Percentiles rank a stretch among this genome's conserved stretches.
phyloP scores from a whole-genome alignment of 2,113 vertebrate genomes.

The Eulacestoma nigropectus region DNA sequence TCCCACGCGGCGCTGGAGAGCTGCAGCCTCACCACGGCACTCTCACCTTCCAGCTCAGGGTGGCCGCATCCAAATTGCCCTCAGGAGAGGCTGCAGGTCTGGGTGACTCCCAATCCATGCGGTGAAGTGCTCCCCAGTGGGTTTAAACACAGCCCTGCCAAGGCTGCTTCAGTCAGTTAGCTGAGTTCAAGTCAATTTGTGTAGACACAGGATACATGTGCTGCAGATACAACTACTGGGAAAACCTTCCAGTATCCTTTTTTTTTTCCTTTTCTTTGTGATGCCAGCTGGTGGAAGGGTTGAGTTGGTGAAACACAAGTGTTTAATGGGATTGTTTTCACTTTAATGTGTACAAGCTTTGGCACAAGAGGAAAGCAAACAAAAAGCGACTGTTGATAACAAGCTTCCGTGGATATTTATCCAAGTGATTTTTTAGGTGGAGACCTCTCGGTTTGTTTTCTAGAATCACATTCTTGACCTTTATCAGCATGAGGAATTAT shows the following conservation, averaged over 20 bases:
- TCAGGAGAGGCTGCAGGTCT: neutral
- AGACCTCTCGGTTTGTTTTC: neutral
- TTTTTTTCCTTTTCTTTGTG: neutral
- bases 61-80: neutral
- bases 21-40: fast-evolving
- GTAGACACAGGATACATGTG: fast-evolving
- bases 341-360: neutral
- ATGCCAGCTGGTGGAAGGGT: neutral
- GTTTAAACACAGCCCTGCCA: neutral
- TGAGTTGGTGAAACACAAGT: neutral
- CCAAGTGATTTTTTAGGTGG: neutral
- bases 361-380: neutral
- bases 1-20: fast-evolving
- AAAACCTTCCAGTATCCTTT: neutral
- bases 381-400: neutral
- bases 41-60: neutral
- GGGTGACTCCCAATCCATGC: fast-evolving
- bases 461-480: neutral
- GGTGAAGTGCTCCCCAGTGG: neutral
- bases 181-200: fast-evolving
- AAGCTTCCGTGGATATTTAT: neutral
- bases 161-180: neutral
- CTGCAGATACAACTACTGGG: neutral
- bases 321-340: neutral
- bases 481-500: neutral